Conservation (phyloP, 2,888 invertebrate species). For the Gibbula magus region DNA sequence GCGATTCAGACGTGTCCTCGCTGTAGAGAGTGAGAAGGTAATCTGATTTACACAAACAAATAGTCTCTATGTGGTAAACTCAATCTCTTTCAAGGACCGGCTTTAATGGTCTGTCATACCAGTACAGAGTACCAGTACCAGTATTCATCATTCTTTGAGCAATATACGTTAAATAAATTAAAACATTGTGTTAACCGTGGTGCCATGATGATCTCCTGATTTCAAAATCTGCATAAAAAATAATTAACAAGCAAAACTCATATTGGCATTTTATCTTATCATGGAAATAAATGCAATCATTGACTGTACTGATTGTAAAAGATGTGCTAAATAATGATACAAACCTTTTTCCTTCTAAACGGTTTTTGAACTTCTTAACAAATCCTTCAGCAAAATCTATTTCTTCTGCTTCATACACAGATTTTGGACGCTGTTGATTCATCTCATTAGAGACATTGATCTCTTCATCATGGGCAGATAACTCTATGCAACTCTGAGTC, state of each 20-base stretch:
- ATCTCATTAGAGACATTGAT: slow-evolving; percentile 21
- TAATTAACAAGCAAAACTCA: no score
- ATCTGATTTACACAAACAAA: not conserved
- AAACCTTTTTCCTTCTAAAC: slow-evolving; percentile 80
- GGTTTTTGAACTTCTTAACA: slow-evolving; percentile 80
- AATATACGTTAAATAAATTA: no score
- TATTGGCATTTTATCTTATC: no score
- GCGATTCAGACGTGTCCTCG: slow-evolving; percentile 28
- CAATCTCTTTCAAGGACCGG: no score
- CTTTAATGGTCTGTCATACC: no score
- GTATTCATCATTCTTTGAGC: no score
- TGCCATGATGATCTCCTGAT: no score
- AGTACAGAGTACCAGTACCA: no score
- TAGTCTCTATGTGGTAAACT: not conserved
- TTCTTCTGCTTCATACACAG: slow-evolving; percentile 79
- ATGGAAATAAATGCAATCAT: no score
- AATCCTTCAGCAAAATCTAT: slow-evolving; percentile 83
- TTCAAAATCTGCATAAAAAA: not conserved
- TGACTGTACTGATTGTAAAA: not conserved
- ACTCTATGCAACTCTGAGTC: slow-evolving; percentile 38
- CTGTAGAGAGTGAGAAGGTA: not conserved
- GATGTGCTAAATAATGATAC: slow-evolving; percentile 30
- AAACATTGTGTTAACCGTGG: no score
- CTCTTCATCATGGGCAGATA: slow-evolving; percentile 16
- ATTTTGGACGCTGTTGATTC: slow-evolving; percentile 24